Base-by-base conservation (phyloP, 2,797 vertebrate species). In the Lacerta bilineata region DNA sequence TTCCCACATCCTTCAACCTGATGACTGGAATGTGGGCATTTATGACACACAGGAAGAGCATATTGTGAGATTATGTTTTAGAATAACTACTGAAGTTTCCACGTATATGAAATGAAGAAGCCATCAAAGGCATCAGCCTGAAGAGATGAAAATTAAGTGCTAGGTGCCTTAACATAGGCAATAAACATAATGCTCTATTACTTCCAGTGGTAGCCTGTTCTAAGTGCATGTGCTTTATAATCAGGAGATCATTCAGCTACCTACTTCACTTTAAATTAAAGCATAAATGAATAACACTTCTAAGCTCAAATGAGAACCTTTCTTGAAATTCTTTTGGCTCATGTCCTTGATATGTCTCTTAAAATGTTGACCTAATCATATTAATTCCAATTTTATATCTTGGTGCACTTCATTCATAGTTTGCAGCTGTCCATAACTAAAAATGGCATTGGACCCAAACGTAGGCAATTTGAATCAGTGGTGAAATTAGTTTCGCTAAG, bases 381-480 rank as follows among this genome's bases (percentile, higher is more conserved):
- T 87, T 87, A 87, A 87, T 87, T 87, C 71, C 41, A 66, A 36
- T 76, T 87, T 87, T 76, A 76, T 82, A 83, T 64, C 20, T 66
- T 66, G 6, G 27, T 66, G 64, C 71, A 66, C 76, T 75, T 87
- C 55, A 82, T 82, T 82, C 71, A 79, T 41, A 39, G 61, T 87
- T 76, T 82, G 80, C 72, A 87, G 64, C 29, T 66, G 69, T 82
- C 86, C 55, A 76, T 27, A 64, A 87, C 29, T 87, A 59, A 87
- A 87, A 50, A 83, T 36, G 20, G 29, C 80, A 50, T 8, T 50
- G 29, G 18, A 82, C 72, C 39, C 71, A 87, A 69, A 75, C 33
- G 29, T 18, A 87, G 71, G 71, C 86, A 66, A 75, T 82, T 75
- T 82, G 59, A 75, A 87, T 50, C 55, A 33, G 69, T 39, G 76